Percentiles rank a stretch among this genome's conserved stretches.
Evolutionary conservation across 2,888 invertebrate genomes (phyloP).

Genomic region (Chrysodeixis includens): DNA sequence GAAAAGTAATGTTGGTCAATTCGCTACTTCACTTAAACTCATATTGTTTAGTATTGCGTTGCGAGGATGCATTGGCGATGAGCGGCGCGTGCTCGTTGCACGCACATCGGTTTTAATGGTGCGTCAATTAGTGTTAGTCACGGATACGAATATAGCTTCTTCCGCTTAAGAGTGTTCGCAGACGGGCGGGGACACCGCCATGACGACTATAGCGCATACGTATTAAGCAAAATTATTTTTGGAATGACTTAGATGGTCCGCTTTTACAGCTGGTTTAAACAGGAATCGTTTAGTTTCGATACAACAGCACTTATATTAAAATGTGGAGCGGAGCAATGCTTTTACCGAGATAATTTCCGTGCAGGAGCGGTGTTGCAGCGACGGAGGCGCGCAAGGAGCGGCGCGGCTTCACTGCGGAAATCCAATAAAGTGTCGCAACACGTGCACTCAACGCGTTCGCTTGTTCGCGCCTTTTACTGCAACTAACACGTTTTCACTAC

Average conservation of each 20-base stretch:
- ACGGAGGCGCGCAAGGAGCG: constrained; percentile 16
- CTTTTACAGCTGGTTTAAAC: constrained; percentile 12
- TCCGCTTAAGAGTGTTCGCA: constrained; percentile 10
- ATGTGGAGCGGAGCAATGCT: constrained; percentile 46
- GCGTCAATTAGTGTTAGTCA: constrained; percentile 17
- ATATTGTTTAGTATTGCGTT: too few species aligned
- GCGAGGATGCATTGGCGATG: too few species aligned
- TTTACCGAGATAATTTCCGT: constrained; percentile 45
- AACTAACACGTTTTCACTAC: constrained; percentile 53
- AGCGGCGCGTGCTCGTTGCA: constrained; percentile 14
- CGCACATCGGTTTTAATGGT: constrained; percentile 24
- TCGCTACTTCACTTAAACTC: too few species aligned
- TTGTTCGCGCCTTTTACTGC: constrained; percentile 47
- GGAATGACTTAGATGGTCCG: not conserved
- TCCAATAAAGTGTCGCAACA: constrained; percentile 58
- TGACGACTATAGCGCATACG: not conserved
- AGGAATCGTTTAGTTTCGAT: constrained; percentile 20
- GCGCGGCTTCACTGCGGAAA: constrained; percentile 41
- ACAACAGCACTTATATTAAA: constrained; percentile 40
- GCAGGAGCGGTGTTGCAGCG: constrained; percentile 10
- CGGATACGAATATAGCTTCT: constrained; percentile 18
- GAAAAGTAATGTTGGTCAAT: too few species aligned
- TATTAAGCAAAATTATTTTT: not conserved
- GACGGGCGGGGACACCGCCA: not conserved
- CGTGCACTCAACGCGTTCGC: constrained; percentile 58